Percentiles rank a stretch among this genome's conserved stretches.
Conservation (phyloP, 1,140 invertebrate species). For the Trichonephila clavata region DNA sequence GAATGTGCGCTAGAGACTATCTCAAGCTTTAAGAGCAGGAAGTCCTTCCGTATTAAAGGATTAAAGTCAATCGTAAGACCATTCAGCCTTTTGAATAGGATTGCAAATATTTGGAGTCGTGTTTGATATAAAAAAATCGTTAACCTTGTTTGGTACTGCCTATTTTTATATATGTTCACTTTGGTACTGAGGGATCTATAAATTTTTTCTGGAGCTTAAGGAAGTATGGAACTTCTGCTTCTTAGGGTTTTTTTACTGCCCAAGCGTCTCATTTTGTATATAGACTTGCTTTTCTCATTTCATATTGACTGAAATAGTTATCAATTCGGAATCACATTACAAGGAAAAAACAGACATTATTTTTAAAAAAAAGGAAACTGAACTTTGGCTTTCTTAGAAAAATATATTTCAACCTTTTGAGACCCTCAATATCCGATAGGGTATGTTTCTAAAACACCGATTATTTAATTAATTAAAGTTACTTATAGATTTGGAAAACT, state of each 20-base stretch:
- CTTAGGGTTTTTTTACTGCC: neutral
- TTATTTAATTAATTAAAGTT: too few relatives aligned
- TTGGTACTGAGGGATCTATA: neutral
- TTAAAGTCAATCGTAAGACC: conserved; percentile 55
- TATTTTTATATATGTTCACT: neutral
- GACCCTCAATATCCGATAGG: too few relatives aligned
- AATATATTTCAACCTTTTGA: too few relatives aligned
- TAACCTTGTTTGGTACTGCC: conserved; percentile 27
- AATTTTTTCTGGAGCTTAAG: neutral
- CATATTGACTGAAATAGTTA: too few relatives aligned
- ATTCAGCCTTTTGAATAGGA: conserved; percentile 68
- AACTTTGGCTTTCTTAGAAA: too few relatives aligned
- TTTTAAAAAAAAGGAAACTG: too few relatives aligned
- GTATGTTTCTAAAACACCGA: too few relatives aligned
- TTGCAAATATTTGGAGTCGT: conserved; percentile 65
- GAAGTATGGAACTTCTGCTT: neutral
- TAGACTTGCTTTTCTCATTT: too few relatives aligned
- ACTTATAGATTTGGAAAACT: too few relatives aligned
- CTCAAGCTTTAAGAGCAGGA: conserved; percentile 40
- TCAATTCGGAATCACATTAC: too few relatives aligned
- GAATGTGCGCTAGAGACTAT: conserved; percentile 44
- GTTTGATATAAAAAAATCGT: conserved; percentile 52
- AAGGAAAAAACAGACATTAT: too few relatives aligned
- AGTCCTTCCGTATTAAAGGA: conserved; percentile 28
- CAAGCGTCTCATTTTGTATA: too few relatives aligned